Base-by-base conservation (phyloP, 1,140 invertebrate genomes). In the Carposina sasakii region DNA sequence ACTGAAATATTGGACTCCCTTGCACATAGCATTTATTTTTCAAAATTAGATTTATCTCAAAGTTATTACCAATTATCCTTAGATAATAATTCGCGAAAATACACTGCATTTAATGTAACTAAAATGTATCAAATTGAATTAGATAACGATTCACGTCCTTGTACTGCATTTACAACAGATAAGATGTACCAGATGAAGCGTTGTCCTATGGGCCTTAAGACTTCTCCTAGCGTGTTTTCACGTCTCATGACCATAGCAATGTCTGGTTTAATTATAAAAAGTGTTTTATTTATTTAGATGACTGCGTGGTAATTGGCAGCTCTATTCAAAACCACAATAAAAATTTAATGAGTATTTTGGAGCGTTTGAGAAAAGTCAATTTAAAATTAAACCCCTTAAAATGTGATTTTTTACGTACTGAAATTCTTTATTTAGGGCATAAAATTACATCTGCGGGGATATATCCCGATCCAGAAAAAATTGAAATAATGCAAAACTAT, bases 361-460 rank as follows among this genome's bases (percentile, higher is more conserved):
- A 47, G 12, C 16, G 51, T 30, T 13, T 54, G 10, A 10, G 52
- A n/a, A 43, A 54, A 23, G 19, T 54, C 2, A 48, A 48, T 16
- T 33, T 48, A 39, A 54, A 54, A 44, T 31, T 54, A 48, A 54
- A 54, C 24, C 46, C 52, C 12, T 2, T 15, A 5, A 54, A 54
- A 24, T 54, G 52, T 24, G 17, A 44, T 10, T 54, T 48, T 22
- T 10, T 54, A 12, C 26, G 39, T 31, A 42, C 6, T n/a, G 15
- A 54, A 54, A 3, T 48, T 12, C 16, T 48, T 22, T 54, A 54
- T 30, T 39, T 54, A 39, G 52, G 51, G 6, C 51, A 53, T 20
- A 21, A 36, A 5, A 39, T 53, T 2, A 42, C 51, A 10, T 22
- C 19, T 10, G 10, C 33, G 20, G 34, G 34, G 5, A n/a, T 37